Evolutionary conservation across 1,140 invertebrate species (phyloP).

Genomic region (Meloidogyne exigua): DNA sequence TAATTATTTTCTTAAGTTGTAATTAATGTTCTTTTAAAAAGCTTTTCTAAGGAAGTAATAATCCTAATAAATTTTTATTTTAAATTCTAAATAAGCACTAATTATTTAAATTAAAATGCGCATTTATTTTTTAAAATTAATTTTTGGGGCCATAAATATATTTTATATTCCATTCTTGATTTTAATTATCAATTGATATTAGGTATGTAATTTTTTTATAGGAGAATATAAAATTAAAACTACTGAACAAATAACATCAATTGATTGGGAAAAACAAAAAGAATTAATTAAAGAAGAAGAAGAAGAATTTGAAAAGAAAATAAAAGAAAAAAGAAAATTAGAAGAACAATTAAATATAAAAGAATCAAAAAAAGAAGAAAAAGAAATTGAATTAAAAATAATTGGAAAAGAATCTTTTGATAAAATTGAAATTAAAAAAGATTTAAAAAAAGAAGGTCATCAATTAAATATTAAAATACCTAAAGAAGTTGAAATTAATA

Average conservation of each 20-base stretch:
- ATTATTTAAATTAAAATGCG: too few species aligned
- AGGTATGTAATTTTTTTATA: not conserved
- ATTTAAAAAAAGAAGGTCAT: not conserved
- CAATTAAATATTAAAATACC: not conserved
- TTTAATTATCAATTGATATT: not conserved
- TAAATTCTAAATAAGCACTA: too few species aligned
- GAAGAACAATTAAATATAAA: not conserved
- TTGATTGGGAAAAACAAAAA: not conserved
- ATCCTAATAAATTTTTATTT: too few species aligned
- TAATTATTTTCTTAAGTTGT: too few species aligned
- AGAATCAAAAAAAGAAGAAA: not conserved
- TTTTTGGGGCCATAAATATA: not conserved
- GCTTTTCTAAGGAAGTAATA: too few species aligned
- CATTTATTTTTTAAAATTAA: not conserved
- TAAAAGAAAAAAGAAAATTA: not conserved
- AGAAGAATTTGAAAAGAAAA: constrained; percentile 5
- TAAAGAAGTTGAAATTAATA: not conserved
- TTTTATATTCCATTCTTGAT: not conserved
- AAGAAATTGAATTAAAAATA: constrained; percentile 1
- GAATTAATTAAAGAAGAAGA: not conserved
- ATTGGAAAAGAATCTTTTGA: not conserved
- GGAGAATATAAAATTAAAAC: not conserved
- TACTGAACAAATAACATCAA: not conserved
- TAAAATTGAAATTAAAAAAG: not conserved
- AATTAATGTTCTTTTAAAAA: too few species aligned